Evolutionary conservation across 30 jellyfish, hydroid and myxozoan genomes (phyloP), one percentile per base, ranked within the genome.

Genomic region (Hydractinia symbiolongicarpus): DNA sequence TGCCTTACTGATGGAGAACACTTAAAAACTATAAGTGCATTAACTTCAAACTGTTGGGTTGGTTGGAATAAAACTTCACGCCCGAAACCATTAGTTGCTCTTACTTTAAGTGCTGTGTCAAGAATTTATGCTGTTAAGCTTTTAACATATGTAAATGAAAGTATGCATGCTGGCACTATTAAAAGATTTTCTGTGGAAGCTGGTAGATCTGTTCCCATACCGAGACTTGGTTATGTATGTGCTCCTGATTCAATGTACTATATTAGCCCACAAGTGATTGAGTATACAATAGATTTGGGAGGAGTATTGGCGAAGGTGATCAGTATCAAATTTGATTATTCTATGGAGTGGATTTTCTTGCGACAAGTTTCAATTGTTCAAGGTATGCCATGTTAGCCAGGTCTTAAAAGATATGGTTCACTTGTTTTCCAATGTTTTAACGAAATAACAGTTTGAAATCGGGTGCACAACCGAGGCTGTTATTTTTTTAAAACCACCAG

Each of bases 321-420:
- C 40, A 40, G 8, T 5, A 14, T 79, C 57, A 19, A 14, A n/a
- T 15, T 79, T 15, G 87, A 79, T 19, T 79, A 61, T 79, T 62
- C 87, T 79, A 81, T 40, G 44, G 87, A 79, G 55, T 79, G 83
- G 87, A 79, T 79, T 52, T 8, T 79, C 6, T 53, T 79, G n/a
- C 14, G 87, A 79, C 87, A 79, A 61, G 73, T 79, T 61, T 50
- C 73, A 60, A 50, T 79, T 16, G 50, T 10, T 9, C 66, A n/a
- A 68, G 87, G 87, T 79, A 60, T 5, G 20, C 49, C 10, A 9
- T 61, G 44, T 30, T 30, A 30, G 44, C 44, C 44, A 30, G 44
- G 44, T 30, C 44, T 30, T 30, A 30, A 30, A 30, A 30, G 44
- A 30, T 30, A 30, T 30, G 44, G 44, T 30, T 30, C 44, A 30